Evolutionary conservation across 2,797 vertebrate genomes (phyloP).

Genomic region (Holocentrus rufus): DNA sequence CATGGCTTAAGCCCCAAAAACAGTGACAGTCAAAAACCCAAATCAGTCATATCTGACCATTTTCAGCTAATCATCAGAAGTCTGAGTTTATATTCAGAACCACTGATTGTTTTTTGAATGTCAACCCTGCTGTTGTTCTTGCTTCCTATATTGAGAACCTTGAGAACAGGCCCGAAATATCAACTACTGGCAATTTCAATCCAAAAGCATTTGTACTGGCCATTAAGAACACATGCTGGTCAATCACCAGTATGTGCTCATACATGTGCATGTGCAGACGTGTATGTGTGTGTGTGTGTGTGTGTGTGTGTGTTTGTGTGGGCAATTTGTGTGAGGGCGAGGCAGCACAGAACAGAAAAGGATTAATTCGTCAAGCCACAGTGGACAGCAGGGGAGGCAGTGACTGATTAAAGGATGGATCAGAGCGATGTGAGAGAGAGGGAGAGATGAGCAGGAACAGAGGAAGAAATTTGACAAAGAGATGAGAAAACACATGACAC

Average conservation of each 20-base stretch:
- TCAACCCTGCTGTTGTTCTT: too few species aligned
- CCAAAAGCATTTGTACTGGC: constrained; percentile 2
- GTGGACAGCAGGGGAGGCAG: constrained; percentile 63
- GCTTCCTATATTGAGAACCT: constrained; percentile 47
- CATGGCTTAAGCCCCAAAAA: constrained; percentile 1
- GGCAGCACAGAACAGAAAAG: constrained; percentile 27
- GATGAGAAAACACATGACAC: constrained; percentile 17
- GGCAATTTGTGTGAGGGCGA: constrained; percentile 31
- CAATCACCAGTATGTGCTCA: not conserved
- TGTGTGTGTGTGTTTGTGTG: constrained; percentile 16
- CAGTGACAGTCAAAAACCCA: not conserved
- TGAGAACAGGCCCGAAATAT: constrained; percentile 13
- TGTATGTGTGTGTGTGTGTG: constrained; percentile 6
- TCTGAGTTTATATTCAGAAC: not conserved
- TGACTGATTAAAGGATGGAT: constrained; percentile 64
- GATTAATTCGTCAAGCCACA: constrained; percentile 49
- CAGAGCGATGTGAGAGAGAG: constrained; percentile 57
- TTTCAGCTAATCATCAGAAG: constrained; percentile 9
- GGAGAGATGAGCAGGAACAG: not conserved
- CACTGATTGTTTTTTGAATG: too few species aligned
- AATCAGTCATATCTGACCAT: not conserved
- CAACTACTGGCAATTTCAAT: constrained; percentile 3
- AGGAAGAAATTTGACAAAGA: constrained; percentile 4
- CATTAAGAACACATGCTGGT: constrained; percentile 22
- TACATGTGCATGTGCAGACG: constrained; percentile 3